Evolutionary conservation across 2,797 vertebrate species (phyloP), one percentile per base, ranked within the genome.

Genomic region (Danio jaintianensis): DNA sequence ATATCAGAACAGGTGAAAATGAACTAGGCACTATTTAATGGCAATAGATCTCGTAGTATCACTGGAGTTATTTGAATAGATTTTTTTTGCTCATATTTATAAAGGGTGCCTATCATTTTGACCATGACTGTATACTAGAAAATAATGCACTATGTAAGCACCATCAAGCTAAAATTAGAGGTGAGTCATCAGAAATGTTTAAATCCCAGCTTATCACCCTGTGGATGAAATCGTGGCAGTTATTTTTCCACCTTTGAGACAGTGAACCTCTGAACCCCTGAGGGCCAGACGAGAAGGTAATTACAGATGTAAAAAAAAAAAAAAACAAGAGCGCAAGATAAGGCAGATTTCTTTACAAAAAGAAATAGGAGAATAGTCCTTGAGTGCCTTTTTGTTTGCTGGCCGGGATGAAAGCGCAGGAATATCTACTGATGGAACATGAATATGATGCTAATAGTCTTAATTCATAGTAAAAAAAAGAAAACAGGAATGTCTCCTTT

Each of bases 281-380:
- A 78, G 86, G 91, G 83, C 83, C 87, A 82, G 87, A 91, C 89
- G 89, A 86, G 86, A 87, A 53, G 56, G 71, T 91, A 92, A 93
- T 86, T 92, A 61, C 81, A 86, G 88, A 93, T 88, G 92, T 86
- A 88, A 89, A 92, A 91, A 92, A 88, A 89, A 92, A 91, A 92
- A 89, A 90, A 85, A 29, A 29, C 29, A 79, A 0, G 56, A 71
- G 38, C 5, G 4, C 45, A 81, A 81, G 36, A 86, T 86, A 87
- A 90, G 88, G 87, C 87, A 87, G 80, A n/a, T 72, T 48, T 64
- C 76, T 80, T 77, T 86, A 87, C 91, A 90, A 86, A 53, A 85
- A 88, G 86, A 81, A 89, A 86, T 84, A 87, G 80, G 81, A 85
- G 79, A 47, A 56, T 84, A 86, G 86, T 79, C 77, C 74, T 70